Conservation (phyloP, 2,888 invertebrate genomes). For the Ormyrus nitidulus region DNA sequence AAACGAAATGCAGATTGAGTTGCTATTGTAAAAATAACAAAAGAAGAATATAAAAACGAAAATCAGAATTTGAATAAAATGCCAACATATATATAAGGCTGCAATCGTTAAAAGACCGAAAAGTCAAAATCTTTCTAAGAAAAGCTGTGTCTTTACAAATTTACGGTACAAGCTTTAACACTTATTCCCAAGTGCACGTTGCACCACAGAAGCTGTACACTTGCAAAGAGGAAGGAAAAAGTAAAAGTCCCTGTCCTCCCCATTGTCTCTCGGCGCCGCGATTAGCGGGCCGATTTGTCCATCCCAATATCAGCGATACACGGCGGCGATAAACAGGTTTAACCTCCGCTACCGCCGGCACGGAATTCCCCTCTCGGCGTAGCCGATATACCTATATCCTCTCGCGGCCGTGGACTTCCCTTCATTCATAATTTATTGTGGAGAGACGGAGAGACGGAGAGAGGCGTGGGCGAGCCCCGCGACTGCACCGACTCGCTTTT, state of each 20-base stretch:
- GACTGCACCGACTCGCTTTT: constrained; percentile 18
- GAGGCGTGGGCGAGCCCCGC: constrained; percentile 19
- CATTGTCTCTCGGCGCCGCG: constrained; percentile 13
- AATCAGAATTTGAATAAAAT: too few relatives aligned
- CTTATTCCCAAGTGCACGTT: too few relatives aligned
- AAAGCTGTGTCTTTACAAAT: too few relatives aligned
- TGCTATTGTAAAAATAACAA: too few relatives aligned
- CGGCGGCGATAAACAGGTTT: constrained; percentile 34
- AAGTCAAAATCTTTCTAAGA: too few relatives aligned
- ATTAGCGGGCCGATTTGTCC: constrained; percentile 27
- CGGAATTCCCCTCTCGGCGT: constrained; percentile 7
- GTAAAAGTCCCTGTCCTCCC: not conserved
- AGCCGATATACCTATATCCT: not conserved
- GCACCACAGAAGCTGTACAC: too few relatives aligned
- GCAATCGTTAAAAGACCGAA: too few relatives aligned
- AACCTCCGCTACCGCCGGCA: not conserved
- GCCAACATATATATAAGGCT: too few relatives aligned
- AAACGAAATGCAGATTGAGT: too few relatives aligned
- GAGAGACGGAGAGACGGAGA: not conserved
- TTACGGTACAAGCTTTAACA: too few relatives aligned
- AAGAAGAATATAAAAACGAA: too few relatives aligned
- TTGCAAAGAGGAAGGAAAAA: too few relatives aligned
- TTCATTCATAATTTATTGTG: constrained; percentile 48
- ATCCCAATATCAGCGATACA: constrained; percentile 25
- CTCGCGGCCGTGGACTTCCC: constrained; percentile 1